phyloP scores from a whole-genome alignment of 1,140 invertebrate species.

The Anagrus nilaparvatae region DNA sequence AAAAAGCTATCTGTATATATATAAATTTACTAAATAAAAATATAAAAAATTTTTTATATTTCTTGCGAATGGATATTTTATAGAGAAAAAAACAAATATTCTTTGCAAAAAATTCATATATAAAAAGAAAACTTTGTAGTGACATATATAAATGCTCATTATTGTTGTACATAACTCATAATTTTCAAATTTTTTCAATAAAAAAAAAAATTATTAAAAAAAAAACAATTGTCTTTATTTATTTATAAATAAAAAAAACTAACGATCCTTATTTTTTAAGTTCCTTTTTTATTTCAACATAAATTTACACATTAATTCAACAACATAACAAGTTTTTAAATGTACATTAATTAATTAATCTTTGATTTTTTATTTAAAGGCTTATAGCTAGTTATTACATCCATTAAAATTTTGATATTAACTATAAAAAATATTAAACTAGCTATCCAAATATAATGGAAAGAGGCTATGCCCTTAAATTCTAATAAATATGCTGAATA shows the following conservation, averaged over 20 bases:
- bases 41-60: too few species aligned
- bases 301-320: background rate
- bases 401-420: slow-evolving; percentile 62
- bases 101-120: slow-evolving; percentile 16
- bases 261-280: too few species aligned
- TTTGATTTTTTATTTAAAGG: background rate
- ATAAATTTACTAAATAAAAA: slow-evolving; percentile 37
- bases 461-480: slow-evolving; percentile 76
- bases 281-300: too few species aligned
- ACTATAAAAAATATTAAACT: slow-evolving; percentile 65
- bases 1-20: slow-evolving; percentile 38
- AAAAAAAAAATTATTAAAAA: slow-evolving; percentile 16
- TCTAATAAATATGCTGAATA: slow-evolving; percentile 83
- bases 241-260: too few species aligned
- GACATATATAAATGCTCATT: slow-evolving; percentile 16
- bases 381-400: slow-evolving; percentile 52
- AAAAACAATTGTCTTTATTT: too few species aligned
- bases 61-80: too few species aligned
- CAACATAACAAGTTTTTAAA: background rate
- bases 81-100: slow-evolving; percentile 12
- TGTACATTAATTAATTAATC: background rate
- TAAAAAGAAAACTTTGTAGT: slow-evolving; percentile 19
- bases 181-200: slow-evolving; percentile 20
- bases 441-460: slow-evolving; percentile 68
- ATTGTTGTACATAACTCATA: slow-evolving; percentile 21